Evolutionary conservation across 2,113 vertebrate species (phyloP).

Genomic region (Otis tarda): DNA sequence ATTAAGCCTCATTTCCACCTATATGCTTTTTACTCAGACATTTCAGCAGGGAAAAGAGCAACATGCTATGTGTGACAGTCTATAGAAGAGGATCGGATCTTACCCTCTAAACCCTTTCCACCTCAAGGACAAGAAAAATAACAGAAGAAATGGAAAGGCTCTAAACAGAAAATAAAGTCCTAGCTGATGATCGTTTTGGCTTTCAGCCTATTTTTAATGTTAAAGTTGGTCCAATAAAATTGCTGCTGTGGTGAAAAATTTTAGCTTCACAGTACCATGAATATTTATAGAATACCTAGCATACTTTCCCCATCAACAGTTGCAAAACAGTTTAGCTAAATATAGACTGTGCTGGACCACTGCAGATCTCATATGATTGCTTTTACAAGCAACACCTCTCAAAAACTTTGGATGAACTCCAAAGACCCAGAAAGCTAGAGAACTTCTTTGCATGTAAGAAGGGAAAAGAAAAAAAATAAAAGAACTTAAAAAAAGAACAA

Average conservation of each 20-base stretch:
- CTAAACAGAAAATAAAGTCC: not conserved
- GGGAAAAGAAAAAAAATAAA: rapidly evolving
- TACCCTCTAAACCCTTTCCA: not conserved
- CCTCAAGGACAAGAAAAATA: not conserved
- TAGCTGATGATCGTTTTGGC: not conserved
- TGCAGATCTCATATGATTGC: slow-evolving; percentile 43
- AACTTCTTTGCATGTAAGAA: not conserved
- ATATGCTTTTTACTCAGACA: not conserved
- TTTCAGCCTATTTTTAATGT: not conserved
- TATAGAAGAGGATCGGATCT: not conserved
- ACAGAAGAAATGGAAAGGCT: not conserved
- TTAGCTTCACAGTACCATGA: not conserved
- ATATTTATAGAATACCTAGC: slow-evolving; percentile 57
- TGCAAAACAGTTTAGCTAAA: slow-evolving; percentile 68
- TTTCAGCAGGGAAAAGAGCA: not conserved
- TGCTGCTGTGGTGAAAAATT: not conserved
- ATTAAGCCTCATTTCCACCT: not conserved
- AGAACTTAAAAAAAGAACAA: not conserved
- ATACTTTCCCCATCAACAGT: slow-evolving; percentile 60
- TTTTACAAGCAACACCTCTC: slow-evolving; percentile 21
- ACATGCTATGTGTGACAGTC: not conserved
- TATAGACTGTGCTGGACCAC: slow-evolving; percentile 48
- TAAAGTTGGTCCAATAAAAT: not conserved
- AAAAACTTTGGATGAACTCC: slow-evolving; percentile 32
- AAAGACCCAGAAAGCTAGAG: not conserved